phyloP scores from a whole-genome alignment of 2,113 vertebrate genomes.

The Bungarus multicinctus region DNA sequence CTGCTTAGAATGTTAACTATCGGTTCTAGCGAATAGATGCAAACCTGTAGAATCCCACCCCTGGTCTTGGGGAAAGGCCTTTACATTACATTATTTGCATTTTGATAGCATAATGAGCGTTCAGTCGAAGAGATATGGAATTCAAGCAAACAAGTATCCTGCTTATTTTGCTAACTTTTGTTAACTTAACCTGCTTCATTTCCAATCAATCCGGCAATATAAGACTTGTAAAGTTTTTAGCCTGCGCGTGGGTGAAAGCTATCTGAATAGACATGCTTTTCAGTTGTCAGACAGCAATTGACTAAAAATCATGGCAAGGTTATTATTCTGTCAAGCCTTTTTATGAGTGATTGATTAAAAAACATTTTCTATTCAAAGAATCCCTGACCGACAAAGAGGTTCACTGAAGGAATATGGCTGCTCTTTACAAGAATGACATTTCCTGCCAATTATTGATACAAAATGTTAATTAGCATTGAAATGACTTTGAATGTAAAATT shows the following conservation, averaged over 20 bases:
- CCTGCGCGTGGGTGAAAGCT: slow-evolving; percentile 38
- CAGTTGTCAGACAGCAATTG: slow-evolving; percentile 51
- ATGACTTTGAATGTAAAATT: slow-evolving; percentile 26
- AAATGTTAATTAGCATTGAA: slow-evolving; percentile 19
- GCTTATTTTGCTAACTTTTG: slow-evolving; percentile 33
- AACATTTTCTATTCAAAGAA: slow-evolving; percentile 28
- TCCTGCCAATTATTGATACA: background rate
- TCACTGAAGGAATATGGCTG: slow-evolving; percentile 23
- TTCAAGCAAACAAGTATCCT: background rate
- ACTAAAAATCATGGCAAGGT: slow-evolving; percentile 52
- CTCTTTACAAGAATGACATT: slow-evolving; percentile 24
- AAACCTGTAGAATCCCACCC: too few species aligned
- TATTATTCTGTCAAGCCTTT: slow-evolving; percentile 55
- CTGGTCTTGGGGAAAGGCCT: background rate
- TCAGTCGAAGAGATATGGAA: background rate
- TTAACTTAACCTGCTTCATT: slow-evolving; percentile 34
- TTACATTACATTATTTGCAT: background rate
- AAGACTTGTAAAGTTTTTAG: slow-evolving; percentile 43
- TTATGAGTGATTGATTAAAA: slow-evolving; percentile 51
- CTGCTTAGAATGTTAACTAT: too few species aligned
- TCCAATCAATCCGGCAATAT: slow-evolving; percentile 44
- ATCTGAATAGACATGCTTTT: slow-evolving; percentile 50
- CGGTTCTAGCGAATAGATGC: too few species aligned
- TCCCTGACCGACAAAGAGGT: slow-evolving; percentile 38
- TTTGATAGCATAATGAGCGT: background rate